A percentile compares a stretch with the other conserved stretches of the same genome.
Conservation (phyloP, 2,797 vertebrate genomes). For the Orientallactaga sibirica region DNA sequence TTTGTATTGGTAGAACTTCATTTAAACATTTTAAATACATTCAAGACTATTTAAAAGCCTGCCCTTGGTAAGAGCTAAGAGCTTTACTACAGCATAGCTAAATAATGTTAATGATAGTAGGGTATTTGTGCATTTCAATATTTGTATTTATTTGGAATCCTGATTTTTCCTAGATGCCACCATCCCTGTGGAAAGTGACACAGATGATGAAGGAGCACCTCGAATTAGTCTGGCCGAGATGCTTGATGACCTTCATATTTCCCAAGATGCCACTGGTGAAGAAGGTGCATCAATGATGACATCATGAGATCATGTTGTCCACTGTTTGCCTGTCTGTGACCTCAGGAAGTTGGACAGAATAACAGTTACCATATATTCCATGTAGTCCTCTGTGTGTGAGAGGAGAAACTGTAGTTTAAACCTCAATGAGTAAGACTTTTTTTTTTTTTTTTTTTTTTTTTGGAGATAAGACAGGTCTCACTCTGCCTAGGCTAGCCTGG, state of each 20-base stretch:
- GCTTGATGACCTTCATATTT: constrained; percentile 97
- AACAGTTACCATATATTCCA: neutral
- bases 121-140: neutral
- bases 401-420: constrained; percentile 58
- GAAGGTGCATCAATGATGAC: constrained; percentile 97
- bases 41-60: constrained; percentile 46
- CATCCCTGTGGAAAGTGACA: constrained; percentile 96
- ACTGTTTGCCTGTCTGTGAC: neutral
- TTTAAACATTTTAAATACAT: neutral
- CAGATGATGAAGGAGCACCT: constrained; percentile 96
- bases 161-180: constrained; percentile 89
- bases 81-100: neutral
- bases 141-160: constrained; percentile 28
- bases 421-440: neutral
- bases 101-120: neutral
- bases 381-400: neutral
- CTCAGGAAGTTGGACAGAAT: neutral
- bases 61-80: neutral
- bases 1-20: neutral
- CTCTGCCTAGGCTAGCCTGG: too few species aligned
- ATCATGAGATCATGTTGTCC: constrained; percentile 68
- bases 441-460: neutral
- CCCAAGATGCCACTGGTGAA: constrained; percentile 94
- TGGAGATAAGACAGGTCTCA: too few species aligned
- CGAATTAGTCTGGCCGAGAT: constrained; percentile 96